These are phyloP conservation scores for Tenualosa thibaudeaui DNA, from an alignment of 2,797 vertebrate genomes.

Conservation along the genomic window DNA sequence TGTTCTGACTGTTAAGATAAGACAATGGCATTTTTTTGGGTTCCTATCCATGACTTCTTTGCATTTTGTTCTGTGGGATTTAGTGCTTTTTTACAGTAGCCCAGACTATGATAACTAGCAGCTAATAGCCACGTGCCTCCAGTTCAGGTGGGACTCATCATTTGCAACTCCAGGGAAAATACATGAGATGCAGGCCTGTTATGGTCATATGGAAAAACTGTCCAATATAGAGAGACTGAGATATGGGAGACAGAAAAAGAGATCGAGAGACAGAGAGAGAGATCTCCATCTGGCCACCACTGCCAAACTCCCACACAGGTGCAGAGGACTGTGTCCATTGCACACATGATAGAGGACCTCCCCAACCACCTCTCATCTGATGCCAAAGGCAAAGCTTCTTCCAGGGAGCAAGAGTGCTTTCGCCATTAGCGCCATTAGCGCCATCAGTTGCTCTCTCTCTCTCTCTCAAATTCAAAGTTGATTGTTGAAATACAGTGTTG, in stretches of 20 bases:
- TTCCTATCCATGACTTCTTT: too few species aligned
- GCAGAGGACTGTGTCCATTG: background rate
- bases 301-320: conserved; percentile 6
- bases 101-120: too few species aligned
- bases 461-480: too few species aligned
- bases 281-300: background rate
- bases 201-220: background rate
- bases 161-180: too few species aligned
- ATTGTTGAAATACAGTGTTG: too few species aligned
- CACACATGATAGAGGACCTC: background rate
- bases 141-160: too few species aligned
- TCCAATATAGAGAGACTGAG: background rate
- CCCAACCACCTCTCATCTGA: background rate
- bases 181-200: too few species aligned
- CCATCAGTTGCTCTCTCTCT: too few species aligned
- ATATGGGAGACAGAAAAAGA: background rate
- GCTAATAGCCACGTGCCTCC: too few species aligned
- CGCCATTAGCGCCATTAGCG: background rate
- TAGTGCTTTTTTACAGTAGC: too few species aligned
- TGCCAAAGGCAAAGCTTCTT: background rate
- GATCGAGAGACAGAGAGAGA: background rate
- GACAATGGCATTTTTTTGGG: too few species aligned
- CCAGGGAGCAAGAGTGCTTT: background rate
- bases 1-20: background rate
- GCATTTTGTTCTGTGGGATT: too few species aligned